These are phyloP conservation scores for Nothobranchius furzeri DNA, from an alignment of 2,113 vertebrate genomes.

Conservation along the genomic window DNA sequence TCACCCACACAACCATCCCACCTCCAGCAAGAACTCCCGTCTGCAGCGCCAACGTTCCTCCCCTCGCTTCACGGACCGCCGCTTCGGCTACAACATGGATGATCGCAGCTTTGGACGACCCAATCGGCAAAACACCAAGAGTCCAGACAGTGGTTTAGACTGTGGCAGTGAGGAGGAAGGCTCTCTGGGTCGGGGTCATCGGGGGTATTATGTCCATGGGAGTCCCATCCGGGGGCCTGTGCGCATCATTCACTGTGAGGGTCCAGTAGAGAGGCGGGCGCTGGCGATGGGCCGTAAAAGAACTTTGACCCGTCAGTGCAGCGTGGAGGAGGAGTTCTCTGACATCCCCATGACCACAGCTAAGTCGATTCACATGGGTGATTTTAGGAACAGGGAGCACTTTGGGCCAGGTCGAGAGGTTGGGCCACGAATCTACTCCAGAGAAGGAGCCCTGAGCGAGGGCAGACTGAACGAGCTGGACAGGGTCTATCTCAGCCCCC, in stretches of 20 bases:
- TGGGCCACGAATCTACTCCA: conserved; percentile 63
- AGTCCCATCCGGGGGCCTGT: conserved; percentile 68
- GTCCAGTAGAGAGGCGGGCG: conserved; percentile 72
- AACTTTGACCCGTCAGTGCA: conserved; percentile 90
- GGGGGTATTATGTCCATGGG: conserved; percentile 60
- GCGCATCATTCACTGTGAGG: conserved; percentile 80
- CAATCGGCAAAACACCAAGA: conserved; percentile 82
- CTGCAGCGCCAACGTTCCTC: conserved; percentile 76
- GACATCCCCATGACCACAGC: conserved; percentile 64
- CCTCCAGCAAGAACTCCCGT: conserved; percentile 53
- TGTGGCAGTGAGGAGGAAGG: conserved; percentile 95
- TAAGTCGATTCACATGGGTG: conserved; percentile 68
- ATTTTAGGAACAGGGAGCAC: conserved; percentile 74
- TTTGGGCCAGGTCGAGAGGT: conserved; percentile 67
- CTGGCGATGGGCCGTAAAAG: conserved; percentile 85
- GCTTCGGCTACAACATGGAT: conserved; percentile 62
- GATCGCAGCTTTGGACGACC: conserved; percentile 69
- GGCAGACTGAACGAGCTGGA: conserved; percentile 80
- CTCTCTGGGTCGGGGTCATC: conserved; percentile 71
- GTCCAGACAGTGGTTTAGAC: conserved; percentile 96
- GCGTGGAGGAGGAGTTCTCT: conserved; percentile 89
- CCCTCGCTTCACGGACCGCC: conserved; percentile 77
- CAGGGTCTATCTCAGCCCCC: conserved; percentile 78
- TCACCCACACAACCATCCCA: conserved; percentile 62
- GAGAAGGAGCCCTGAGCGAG: conserved; percentile 73